Evolutionary conservation across 2,113 vertebrate genomes (phyloP).

Genomic region (Calyptommatus sinebrachiatus): DNA sequence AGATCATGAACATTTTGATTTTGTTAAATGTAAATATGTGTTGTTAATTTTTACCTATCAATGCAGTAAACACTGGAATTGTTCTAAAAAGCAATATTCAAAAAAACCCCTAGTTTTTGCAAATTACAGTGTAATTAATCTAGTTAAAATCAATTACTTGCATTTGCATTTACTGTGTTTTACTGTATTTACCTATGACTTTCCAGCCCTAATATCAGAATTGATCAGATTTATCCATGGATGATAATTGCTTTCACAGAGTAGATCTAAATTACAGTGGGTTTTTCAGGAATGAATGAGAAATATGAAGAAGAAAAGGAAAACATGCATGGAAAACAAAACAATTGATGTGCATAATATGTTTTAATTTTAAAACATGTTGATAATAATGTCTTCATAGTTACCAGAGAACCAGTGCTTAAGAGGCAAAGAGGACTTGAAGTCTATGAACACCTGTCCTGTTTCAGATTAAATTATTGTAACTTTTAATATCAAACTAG

Average conservation of each 20-base stretch:
- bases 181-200: neutral
- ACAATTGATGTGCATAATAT: neutral
- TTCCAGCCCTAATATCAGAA: neutral
- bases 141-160: neutral
- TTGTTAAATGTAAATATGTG: too few species aligned
- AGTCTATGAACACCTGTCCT: neutral
- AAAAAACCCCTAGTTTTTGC: neutral
- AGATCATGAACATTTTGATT: too few species aligned
- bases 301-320: neutral
- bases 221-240: neutral
- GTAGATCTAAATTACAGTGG: neutral
- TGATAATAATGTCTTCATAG: too few species aligned
- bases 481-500: slow-evolving; percentile 6
- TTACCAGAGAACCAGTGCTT: neutral
- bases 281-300: neutral
- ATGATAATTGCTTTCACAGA: neutral
- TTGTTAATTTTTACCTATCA: neutral
- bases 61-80: neutral
- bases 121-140: neutral
- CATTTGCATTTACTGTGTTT: neutral
- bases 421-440: neutral
- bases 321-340: neutral
- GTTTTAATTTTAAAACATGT: neutral
- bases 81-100: neutral
- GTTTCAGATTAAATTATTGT: neutral